Evolutionary conservation across 2,797 vertebrate genomes (phyloP), one percentile per base, ranked within the genome.

Genomic region (Tokudaia tokunoshimensis): DNA sequence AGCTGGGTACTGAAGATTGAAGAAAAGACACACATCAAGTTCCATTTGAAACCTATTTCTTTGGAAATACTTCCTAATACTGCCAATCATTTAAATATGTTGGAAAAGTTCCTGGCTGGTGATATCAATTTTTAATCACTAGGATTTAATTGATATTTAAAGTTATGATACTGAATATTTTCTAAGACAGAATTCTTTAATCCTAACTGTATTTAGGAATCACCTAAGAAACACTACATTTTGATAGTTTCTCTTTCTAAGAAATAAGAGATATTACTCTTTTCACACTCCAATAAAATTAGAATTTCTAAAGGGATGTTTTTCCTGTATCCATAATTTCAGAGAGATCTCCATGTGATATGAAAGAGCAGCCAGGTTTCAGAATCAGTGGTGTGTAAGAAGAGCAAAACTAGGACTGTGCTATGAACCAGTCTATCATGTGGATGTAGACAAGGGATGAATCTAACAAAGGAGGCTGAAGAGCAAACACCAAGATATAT

Each of bases 41-140:
- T 93, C 67, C n/a, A 24, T 92, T 96, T 93, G 84, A 57, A 94
- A 74, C 57, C n/a, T 83, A 17, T 92, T 61, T 20, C 4, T 96
- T 95, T 83, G 65, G 19, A 72, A 59, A 88, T n/a, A 29, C 6
- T 61, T 95, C 31, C 34, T 5, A 63, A 31, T 65, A 61, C 15
- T 65, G 44, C n/a, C 47, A 91, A 50, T 41, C 37, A 91, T 70
- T 86, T 55, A 41, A 41, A 31, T 67, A 84, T 47, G 17, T 61
- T 3, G 37, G 31, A 2, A 91, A 83, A 81, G 50, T 37, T 90
- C 26, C 72, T 41, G 65, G 20, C 24, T 85, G 29, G 0, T 67
- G 26, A 74, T 92, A 75, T 80, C 19, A 84, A 52, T 81, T 84
- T 95, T 34, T 22, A 85, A 88, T 81, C n/a, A 65, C 37, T 26